Evolutionary conservation across 2,888 invertebrate genomes (phyloP), one percentile per base, ranked within the genome.

Genomic region (Aleiodes alternator): DNA sequence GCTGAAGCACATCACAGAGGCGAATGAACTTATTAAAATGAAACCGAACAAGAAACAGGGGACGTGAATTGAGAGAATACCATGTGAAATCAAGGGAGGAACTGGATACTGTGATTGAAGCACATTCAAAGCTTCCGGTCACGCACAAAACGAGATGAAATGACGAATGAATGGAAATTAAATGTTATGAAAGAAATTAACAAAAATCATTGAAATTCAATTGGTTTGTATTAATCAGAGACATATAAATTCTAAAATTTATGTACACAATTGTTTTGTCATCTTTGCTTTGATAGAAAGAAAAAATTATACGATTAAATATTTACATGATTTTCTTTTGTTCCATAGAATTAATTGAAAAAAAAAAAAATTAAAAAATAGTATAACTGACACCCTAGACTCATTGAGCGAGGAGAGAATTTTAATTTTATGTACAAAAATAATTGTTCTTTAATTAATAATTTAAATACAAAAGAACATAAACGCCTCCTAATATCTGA

Each of bases 101-200:
- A 34, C 14, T 59, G 61, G 51, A 72, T 61, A 9, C 51, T 50
- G 43, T 71, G 48, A 71, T 71, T 71, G 56, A 43, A 12, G 7
- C 48, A 59, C 43, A 57, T 48, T 59, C 50, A 59, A 50, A 57
- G 64, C 59, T 23, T 71, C 59, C 48, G 16, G 29, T 29, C 34
- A 14, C 64, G 8, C 23, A 43, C 34, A 16, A 48, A 50, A 12
- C 5, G 16, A 31, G 50, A 50, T 5, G 23, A 57, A 51, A 48
- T 8, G 43, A 6, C 31, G 12, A 23, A 48, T 14, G 29, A 51
- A 12, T 51, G 34, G 34, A n/a, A 50, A 59, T 50, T 38, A n/a
- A 57, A 14, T 43, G 14, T 43, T 14, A 70, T 23, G 56, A 23
- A 71, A 71, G 56, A 43, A 23, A 51, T 64, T 14, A 64, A 64